Conservation (phyloP, 2,113 vertebrate species). For the Empidonax traillii region DNA sequence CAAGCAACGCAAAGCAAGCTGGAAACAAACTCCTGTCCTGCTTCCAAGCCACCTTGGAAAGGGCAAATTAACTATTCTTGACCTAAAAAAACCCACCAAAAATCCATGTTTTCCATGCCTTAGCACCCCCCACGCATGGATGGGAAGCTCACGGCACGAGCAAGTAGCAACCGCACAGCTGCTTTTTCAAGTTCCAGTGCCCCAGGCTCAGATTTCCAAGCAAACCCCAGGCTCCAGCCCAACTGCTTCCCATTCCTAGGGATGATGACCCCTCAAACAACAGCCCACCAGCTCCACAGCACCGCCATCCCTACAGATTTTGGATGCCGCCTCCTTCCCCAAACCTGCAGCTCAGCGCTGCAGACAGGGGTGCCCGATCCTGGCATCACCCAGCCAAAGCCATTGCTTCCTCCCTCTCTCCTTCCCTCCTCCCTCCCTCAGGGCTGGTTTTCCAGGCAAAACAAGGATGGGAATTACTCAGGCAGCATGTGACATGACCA, state of each 20-base stretch:
- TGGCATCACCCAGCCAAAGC: background rate
- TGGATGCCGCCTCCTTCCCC: background rate
- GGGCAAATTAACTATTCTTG: background rate
- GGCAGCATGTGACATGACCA: constrained; percentile 38
- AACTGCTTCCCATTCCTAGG: background rate
- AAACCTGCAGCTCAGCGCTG: background rate
- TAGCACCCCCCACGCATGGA: accelerated
- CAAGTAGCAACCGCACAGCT: background rate
- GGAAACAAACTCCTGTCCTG: background rate
- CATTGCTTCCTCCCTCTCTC: background rate
- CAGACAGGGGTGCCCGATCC: accelerated
- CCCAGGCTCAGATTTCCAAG: background rate
- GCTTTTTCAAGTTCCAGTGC: background rate
- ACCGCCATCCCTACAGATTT: accelerated
- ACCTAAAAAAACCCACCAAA: background rate
- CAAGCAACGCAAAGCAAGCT: background rate
- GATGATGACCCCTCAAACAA: background rate
- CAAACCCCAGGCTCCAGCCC: background rate
- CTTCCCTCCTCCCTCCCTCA: background rate
- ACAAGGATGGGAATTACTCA: constrained; percentile 9
- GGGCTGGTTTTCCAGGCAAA: constrained; percentile 25
- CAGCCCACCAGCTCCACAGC: background rate
- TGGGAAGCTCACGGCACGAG: background rate
- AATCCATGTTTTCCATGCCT: background rate
- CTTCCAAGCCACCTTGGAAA: background rate